phyloP scores from a whole-genome alignment of 1,140 invertebrate genomes.

The Hyles vespertilio region DNA sequence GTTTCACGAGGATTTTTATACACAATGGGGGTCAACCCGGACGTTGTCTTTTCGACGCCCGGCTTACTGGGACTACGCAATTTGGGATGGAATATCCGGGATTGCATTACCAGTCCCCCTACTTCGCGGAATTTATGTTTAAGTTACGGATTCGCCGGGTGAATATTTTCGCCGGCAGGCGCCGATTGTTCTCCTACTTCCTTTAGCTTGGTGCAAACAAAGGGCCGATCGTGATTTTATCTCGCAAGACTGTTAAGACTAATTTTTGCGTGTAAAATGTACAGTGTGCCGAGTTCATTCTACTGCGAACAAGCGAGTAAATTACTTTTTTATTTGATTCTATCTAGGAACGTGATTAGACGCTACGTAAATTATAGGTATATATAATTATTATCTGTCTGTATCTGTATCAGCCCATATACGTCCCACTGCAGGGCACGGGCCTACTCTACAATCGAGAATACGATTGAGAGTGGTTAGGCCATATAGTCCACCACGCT shows the following conservation, averaged over 20 bases:
- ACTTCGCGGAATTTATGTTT: conserved; percentile 8
- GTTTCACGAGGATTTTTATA: conserved; percentile 17
- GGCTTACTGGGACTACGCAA: conserved; percentile 17
- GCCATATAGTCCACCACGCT: too few relatives aligned
- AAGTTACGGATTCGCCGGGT: conserved; percentile 5
- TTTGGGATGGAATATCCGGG: conserved; percentile 12
- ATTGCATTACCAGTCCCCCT: conserved; percentile 6
- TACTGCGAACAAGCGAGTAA: too few relatives aligned
- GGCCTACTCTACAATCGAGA: too few relatives aligned
- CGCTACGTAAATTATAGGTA: too few relatives aligned
- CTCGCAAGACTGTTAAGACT: background rate
- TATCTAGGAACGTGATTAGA: too few relatives aligned
- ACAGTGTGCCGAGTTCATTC: too few relatives aligned
- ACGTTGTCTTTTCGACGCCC: conserved; percentile 15
- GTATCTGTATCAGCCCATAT: too few relatives aligned
- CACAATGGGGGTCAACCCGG: conserved; percentile 13
- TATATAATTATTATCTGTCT: too few relatives aligned
- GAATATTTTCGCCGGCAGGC: conserved; percentile 1
- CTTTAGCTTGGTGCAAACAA: background rate
- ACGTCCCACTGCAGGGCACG: too few relatives aligned
- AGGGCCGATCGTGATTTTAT: background rate
- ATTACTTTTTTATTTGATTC: too few relatives aligned
- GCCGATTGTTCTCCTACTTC: background rate
- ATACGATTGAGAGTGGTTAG: too few relatives aligned
- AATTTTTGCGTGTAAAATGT: too few relatives aligned